Evolutionary conservation across 2,888 invertebrate species (phyloP).

Genomic region (Ophraella communa): DNA sequence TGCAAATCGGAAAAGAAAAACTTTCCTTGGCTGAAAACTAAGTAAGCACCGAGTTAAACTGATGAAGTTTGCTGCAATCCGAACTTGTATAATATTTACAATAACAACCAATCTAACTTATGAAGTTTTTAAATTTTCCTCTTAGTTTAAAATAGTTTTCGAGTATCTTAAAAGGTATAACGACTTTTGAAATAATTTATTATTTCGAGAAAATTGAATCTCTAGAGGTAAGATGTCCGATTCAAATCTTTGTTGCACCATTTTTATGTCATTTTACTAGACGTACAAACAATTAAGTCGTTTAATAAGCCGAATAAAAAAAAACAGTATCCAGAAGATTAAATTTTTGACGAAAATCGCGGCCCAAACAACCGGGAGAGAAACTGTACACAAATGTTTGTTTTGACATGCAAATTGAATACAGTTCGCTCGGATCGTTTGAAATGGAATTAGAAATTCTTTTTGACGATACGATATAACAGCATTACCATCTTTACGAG

Average conservation of each 20-base stretch:
- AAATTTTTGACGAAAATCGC: constrained; percentile 32
- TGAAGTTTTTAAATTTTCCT: constrained; percentile 22
- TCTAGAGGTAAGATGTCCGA: neutral
- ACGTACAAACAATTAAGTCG: too few relatives aligned
- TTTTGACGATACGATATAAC: constrained; percentile 40
- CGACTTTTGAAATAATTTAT: too few relatives aligned
- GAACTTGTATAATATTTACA: constrained; percentile 33
- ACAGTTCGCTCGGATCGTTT: constrained; percentile 43
- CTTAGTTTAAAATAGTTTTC: too few relatives aligned
- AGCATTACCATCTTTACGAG: constrained; percentile 37
- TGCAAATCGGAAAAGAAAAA: constrained; percentile 34
- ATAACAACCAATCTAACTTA: constrained; percentile 33
- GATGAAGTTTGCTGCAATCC: constrained; percentile 31
- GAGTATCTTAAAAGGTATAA: constrained; percentile 29
- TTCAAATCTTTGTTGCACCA: too few relatives aligned
- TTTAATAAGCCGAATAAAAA: neutral
- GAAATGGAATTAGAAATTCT: constrained; percentile 48
- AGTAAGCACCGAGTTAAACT: constrained; percentile 23
- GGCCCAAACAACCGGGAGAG: constrained; percentile 25
- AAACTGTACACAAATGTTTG: constrained; percentile 43
- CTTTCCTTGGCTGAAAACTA: constrained; percentile 9
- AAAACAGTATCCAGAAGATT: constrained; percentile 30
- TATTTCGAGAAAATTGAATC: constrained; percentile 1
- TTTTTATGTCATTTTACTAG: too few relatives aligned
- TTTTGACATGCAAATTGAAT: constrained; percentile 47